These are phyloP conservation scores for Helicolenus hilgendorfi DNA, from an alignment of 2,797 vertebrate species.

Conservation along the genomic window DNA sequence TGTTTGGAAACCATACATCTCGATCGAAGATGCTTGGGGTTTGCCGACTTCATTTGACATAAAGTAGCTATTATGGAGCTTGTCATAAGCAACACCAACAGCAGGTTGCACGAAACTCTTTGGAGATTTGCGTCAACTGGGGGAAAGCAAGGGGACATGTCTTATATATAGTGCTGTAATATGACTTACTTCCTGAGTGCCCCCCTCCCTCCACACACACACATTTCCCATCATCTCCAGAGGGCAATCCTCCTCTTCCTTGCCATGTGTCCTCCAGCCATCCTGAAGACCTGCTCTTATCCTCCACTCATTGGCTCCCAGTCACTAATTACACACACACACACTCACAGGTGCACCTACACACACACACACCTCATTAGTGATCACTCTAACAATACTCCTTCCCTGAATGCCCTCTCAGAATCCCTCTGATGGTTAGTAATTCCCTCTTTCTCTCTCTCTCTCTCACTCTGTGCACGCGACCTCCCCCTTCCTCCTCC, in stretches of 20 bases:
- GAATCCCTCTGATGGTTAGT: constrained; percentile 64
- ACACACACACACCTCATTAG: constrained; percentile 68
- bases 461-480: constrained; percentile 2
- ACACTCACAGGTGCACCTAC: constrained; percentile 44
- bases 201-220: background rate
- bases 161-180: background rate
- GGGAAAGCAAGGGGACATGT: background rate
- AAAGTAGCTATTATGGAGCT: background rate
- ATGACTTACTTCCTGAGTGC: constrained; percentile 22
- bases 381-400: constrained; percentile 68
- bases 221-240: constrained; percentile 61
- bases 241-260: constrained; percentile 56
- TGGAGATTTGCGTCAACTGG: constrained; percentile 1
- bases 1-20: background rate
- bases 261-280: constrained; percentile 75
- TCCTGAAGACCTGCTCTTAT: constrained; percentile 63
- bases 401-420: constrained; percentile 60
- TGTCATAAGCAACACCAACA: background rate
- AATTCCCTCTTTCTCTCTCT: constrained; percentile 55
- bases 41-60: background rate
- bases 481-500: background rate
- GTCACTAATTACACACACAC: constrained; percentile 60
- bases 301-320: constrained; percentile 58
- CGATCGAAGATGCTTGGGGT: background rate
- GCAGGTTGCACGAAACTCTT: constrained; percentile 2